phyloP scores from a whole-genome alignment of 2,888 invertebrate species.

The Caenorhabditis uteleia region DNA sequence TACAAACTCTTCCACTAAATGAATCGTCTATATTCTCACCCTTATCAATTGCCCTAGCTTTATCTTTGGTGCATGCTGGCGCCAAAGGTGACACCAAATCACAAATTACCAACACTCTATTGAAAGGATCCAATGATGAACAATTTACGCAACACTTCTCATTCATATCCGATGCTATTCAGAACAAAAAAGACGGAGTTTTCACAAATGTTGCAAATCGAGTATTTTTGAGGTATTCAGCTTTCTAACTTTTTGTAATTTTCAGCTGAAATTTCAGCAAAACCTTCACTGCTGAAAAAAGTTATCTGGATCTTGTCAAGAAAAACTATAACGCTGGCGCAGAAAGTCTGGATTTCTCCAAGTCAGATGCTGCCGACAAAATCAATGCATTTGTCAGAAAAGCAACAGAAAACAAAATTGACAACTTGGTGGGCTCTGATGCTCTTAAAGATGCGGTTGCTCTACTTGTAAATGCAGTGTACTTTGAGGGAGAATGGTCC shows the following conservation, averaged over 20 bases:
- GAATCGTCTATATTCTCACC: constrained; percentile 28
- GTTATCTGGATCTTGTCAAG: constrained; percentile 4
- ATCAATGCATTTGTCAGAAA: constrained; percentile 85
- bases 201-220: constrained; percentile 20
- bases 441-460: constrained; percentile 27
- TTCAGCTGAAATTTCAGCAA: constrained; percentile 7
- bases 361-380: constrained; percentile 47
- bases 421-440: constrained; percentile 77
- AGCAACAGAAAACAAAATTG: constrained; percentile 83
- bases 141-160: constrained; percentile 35
- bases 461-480: constrained; percentile 35
- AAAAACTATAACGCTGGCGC: constrained; percentile 14
- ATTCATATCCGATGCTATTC: constrained; percentile 11
- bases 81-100: constrained; percentile 13
- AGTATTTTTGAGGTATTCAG: constrained; percentile 20
- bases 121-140: constrained; percentile 26
- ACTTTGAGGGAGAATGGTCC: constrained; percentile 37
- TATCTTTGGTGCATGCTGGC: constrained; percentile 24
- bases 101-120: constrained; percentile 15
- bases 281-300: background rate
- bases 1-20: constrained; percentile 17
- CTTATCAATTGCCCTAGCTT: constrained; percentile 21
- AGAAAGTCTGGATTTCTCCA: constrained; percentile 9
- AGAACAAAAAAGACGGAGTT: constrained; percentile 14
- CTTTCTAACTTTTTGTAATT: background rate